phyloP scores from a whole-genome alignment of 2,797 vertebrate species.

The Crax fasciolata region DNA sequence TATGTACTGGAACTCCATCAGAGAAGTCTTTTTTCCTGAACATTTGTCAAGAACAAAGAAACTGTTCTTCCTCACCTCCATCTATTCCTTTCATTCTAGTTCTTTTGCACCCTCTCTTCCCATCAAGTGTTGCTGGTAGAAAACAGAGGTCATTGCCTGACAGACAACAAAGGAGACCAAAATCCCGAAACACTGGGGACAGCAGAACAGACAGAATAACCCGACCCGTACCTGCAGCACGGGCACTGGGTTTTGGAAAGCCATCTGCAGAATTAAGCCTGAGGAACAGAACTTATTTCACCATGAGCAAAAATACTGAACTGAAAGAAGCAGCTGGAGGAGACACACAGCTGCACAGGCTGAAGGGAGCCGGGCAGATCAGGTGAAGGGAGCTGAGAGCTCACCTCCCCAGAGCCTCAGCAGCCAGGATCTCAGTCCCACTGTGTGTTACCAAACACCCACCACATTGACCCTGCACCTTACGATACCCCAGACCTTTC shows the following conservation, averaged over 20 bases:
- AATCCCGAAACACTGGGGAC: background rate
- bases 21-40: background rate
- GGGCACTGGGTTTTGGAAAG: background rate
- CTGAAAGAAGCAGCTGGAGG: background rate
- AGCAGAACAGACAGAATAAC: background rate
- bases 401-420: background rate
- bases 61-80: background rate
- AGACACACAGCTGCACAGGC: accelerated
- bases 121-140: background rate
- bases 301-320: background rate
- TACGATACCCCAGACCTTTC: background rate
- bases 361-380: background rate
- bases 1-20: background rate
- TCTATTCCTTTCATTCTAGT: background rate
- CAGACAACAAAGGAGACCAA: background rate
- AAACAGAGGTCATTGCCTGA: accelerated
- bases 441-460: background rate
- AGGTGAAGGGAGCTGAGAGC: background rate
- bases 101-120: background rate
- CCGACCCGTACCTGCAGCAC: background rate
- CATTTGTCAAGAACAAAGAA: background rate
- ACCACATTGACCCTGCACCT: background rate
- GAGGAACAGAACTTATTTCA: background rate
- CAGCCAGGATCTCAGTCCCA: background rate
- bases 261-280: background rate